phyloP scores from a whole-genome alignment of 2,113 vertebrate genomes.

The Microcebus tavaratra region DNA sequence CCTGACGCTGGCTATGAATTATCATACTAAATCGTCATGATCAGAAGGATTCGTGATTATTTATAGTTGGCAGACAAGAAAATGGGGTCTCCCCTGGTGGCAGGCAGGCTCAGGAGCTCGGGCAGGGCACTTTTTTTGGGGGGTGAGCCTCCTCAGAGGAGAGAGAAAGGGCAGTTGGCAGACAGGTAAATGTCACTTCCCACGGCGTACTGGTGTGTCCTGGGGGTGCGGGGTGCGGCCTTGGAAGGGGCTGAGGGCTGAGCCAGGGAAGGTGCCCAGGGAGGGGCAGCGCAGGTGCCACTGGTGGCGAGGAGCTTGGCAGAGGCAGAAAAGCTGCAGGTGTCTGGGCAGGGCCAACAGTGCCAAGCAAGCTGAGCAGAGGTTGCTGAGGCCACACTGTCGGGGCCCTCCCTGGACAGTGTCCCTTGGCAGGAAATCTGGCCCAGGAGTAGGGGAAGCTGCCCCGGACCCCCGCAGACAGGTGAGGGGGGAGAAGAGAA shows the following conservation, averaged over 20 bases:
- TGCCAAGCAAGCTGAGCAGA: rapidly evolving
- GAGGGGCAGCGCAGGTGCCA: background rate
- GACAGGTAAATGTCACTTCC: background rate
- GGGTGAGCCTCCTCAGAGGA: background rate
- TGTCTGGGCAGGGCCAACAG: rapidly evolving
- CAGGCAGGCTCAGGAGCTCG: background rate
- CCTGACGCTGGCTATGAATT: rapidly evolving
- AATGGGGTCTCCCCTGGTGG: background rate
- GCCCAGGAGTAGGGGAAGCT: background rate
- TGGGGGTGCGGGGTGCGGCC: too few species aligned
- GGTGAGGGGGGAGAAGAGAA: too few species aligned
- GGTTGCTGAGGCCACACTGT: rapidly evolving
- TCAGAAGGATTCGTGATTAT: background rate
- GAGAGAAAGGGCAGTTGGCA: background rate
- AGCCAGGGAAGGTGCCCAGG: background rate
- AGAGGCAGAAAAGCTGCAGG: background rate
- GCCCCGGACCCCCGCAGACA: background rate
- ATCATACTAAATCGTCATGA: rapidly evolving
- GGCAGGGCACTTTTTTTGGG: rapidly evolving
- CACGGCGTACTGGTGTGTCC: background rate
- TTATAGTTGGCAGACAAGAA: background rate
- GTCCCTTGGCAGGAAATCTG: background rate
- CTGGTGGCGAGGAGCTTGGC: background rate
- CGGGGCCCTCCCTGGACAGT: background rate
- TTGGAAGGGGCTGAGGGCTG: background rate